Percentiles rank a stretch among this genome's conserved stretches.
Conservation (phyloP, 2,797 vertebrate species). For the Martes flavigula region DNA sequence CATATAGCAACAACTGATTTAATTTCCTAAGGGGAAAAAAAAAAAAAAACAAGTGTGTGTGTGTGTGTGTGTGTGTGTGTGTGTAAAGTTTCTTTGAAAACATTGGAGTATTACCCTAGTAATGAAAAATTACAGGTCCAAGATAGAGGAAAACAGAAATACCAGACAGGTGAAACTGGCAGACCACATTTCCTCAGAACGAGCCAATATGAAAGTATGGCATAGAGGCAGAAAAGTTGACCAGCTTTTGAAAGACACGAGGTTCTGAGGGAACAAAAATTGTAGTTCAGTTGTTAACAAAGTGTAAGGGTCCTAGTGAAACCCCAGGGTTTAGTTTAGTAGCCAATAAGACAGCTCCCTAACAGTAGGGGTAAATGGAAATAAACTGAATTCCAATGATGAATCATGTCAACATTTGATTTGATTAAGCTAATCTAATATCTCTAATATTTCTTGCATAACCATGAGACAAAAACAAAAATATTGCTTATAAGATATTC, state of each 20-base stretch:
- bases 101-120: not conserved
- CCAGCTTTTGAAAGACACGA: not conserved
- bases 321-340: not conserved
- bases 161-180: not conserved
- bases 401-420: not conserved
- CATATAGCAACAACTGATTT: not conserved
- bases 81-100: no score
- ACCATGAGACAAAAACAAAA: not conserved
- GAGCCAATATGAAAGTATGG: not conserved
- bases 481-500: not conserved
- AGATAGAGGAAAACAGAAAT: not conserved
- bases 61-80: no score
- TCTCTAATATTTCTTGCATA: not conserved
- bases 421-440: not conserved
- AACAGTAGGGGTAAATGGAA: not conserved
- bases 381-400: not conserved
- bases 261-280: not conserved
- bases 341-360: not conserved
- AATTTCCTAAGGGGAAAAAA: not conserved
- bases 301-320: not conserved
- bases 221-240: not conserved
- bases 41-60: no score
- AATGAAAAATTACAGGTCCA: not conserved
- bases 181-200: not conserved
- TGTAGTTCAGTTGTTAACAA: not conserved